Evolutionary conservation across 2,888 invertebrate species (phyloP).

Genomic region (Xestoiulus laeticollis): DNA sequence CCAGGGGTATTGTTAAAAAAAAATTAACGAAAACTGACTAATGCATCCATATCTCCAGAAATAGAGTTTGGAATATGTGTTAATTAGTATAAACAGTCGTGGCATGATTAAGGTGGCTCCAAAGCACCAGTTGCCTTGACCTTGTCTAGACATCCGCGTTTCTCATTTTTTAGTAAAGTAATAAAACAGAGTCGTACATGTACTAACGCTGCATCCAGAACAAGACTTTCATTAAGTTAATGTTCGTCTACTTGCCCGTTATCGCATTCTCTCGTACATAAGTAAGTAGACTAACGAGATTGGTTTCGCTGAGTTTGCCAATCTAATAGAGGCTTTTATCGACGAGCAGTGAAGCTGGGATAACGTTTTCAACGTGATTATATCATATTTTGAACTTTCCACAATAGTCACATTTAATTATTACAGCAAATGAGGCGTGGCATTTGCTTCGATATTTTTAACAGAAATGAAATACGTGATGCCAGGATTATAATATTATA

Average conservation of each 20-base stretch:
- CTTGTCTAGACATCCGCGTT: neutral
- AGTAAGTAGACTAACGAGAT: conserved; percentile 1
- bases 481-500: neutral
- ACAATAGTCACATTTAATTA: conserved; percentile 8
- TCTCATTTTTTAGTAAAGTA: neutral
- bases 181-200: neutral
- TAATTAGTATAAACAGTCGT: too few species aligned
- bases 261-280: conserved; percentile 31
- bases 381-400: conserved; percentile 3
- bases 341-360: conserved; percentile 1
- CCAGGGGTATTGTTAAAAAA: too few species aligned
- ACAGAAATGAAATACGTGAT: neutral
- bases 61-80: neutral
- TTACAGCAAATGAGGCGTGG: conserved; percentile 6
- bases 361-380: neutral
- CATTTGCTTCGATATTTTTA: neutral
- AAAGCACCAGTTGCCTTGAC: neutral
- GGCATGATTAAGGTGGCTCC: too few species aligned
- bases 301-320: conserved; percentile 13
- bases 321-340: conserved; percentile 30
- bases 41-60: neutral
- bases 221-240: conserved; percentile 36
- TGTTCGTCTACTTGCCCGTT: neutral
- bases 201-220: neutral
- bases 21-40: too few species aligned